Evolutionary conservation across 2,888 invertebrate species (phyloP).

Genomic region (Cyclophora punctaria): DNA sequence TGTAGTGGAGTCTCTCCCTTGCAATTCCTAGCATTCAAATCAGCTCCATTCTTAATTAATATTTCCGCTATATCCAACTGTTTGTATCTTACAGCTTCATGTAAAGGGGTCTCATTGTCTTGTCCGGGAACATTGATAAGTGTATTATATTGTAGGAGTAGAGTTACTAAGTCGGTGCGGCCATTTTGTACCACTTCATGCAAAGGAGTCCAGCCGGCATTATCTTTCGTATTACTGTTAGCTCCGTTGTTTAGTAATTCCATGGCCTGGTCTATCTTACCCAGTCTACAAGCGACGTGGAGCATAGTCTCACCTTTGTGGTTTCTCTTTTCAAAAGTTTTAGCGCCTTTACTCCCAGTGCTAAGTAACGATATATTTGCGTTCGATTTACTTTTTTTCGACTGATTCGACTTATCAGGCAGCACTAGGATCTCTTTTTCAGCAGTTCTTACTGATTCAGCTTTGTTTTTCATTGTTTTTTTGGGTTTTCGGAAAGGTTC

Average conservation of each 20-base stretch:
- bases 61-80: constrained; percentile 68
- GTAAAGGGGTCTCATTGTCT: constrained; percentile 78
- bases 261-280: constrained; percentile 62
- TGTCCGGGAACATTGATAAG: constrained; percentile 76
- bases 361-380: constrained; percentile 17
- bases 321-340: constrained; percentile 72
- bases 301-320: constrained; percentile 79
- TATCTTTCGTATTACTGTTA: constrained; percentile 79
- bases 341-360: constrained; percentile 31
- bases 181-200: constrained; percentile 80
- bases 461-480: constrained; percentile 2
- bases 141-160: constrained; percentile 76
- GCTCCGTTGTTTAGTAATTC: constrained; percentile 75
- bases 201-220: constrained; percentile 83
- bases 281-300: constrained; percentile 75
- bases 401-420: constrained; percentile 23
- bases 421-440: constrained; percentile 13
- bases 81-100: constrained; percentile 76
- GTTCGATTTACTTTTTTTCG: constrained; percentile 22
- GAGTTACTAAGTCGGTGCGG: constrained; percentile 63
- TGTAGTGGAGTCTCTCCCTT: constrained; percentile 71
- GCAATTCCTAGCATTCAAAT: constrained; percentile 64
- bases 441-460: neutral
- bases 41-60: constrained; percentile 76
- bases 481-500: constrained; percentile 18